A percentile compares a stretch with the other conserved stretches of the same genome.
Conservation (phyloP, 2,113 vertebrate genomes). For the Rynchops niger region DNA sequence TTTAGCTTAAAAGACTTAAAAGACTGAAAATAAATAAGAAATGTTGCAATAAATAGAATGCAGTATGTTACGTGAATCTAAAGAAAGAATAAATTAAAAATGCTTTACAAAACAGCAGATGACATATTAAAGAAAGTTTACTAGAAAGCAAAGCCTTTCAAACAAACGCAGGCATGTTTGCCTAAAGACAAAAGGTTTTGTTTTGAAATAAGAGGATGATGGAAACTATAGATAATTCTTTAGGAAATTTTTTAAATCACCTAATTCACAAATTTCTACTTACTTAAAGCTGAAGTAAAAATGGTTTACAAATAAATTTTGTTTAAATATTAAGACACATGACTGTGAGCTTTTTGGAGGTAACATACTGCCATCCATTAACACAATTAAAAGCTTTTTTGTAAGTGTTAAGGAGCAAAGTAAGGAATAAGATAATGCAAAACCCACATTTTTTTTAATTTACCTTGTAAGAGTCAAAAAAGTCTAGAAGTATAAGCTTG, state of each 20-base stretch:
- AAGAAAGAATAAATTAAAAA: not conserved
- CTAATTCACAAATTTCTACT: not conserved
- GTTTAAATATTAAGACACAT: not conserved
- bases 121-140: not conserved
- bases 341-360: not conserved
- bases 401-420: not conserved
- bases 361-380: not conserved
- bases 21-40: not conserved
- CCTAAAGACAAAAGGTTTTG: not conserved
- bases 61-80: not conserved
- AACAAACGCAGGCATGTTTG: not conserved
- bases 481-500: not conserved
- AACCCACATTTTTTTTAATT: not conserved
- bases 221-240: not conserved
- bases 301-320: not conserved
- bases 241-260: not conserved
- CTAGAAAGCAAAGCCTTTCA: not conserved
- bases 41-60: not conserved
- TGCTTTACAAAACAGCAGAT: not conserved
- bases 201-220: not conserved
- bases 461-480: not conserved
- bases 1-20: not conserved
- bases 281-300: not conserved
- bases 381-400: not conserved
- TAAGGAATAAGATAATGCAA: not conserved